phyloP scores from a whole-genome alignment of 2,888 invertebrate genomes.

The Cinara cedri region DNA sequence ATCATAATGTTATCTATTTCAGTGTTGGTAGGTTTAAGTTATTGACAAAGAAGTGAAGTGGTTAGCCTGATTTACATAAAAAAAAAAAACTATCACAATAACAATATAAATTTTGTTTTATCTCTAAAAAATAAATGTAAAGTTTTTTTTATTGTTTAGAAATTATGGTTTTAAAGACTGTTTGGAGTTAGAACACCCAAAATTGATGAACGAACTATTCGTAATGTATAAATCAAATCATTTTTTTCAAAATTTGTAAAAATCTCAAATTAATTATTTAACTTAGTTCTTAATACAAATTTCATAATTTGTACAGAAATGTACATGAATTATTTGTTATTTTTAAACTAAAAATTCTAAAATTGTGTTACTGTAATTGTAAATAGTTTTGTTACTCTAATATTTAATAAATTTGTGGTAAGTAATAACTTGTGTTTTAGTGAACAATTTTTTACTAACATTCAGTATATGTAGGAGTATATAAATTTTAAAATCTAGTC shows the following conservation, averaged over 20 bases:
- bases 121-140: neutral
- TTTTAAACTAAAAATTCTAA: neutral
- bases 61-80: neutral
- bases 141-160: neutral
- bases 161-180: too few species aligned
- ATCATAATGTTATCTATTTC: too few species aligned
- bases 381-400: neutral
- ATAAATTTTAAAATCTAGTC: constrained; percentile 31
- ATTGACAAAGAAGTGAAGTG: too few species aligned
- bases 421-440: neutral
- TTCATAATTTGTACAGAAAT: neutral
- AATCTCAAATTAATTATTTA: neutral
- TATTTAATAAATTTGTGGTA: constrained; percentile 9
- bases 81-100: constrained; percentile 3
- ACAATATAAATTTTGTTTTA: neutral
- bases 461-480: neutral
- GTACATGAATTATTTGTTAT: neutral
- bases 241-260: neutral
- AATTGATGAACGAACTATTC: too few species aligned
- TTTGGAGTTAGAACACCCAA: too few species aligned
- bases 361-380: neutral
- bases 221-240: neutral
- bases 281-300: neutral
- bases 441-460: neutral
- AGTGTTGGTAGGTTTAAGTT: too few species aligned